Evolutionary conservation across 2,113 vertebrate genomes (phyloP).

Genomic region (Lamprotornis superbus): DNA sequence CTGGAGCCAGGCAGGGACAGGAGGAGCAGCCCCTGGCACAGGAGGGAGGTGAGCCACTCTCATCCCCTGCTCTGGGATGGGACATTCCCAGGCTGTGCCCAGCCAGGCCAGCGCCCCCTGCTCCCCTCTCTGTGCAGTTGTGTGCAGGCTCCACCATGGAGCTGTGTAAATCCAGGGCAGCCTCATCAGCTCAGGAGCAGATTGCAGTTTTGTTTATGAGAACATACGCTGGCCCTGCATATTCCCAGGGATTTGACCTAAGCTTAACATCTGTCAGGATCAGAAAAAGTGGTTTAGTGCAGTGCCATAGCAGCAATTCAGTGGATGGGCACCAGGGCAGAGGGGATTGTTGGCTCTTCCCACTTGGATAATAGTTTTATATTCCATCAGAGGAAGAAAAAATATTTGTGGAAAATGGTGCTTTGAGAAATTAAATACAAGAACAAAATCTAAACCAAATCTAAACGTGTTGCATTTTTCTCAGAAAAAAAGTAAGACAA

Average conservation of each 20-base stretch:
- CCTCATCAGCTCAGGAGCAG: slow-evolving; percentile 16
- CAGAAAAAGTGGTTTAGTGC: slow-evolving; percentile 3
- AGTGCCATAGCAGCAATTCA: not conserved
- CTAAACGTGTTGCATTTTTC: not conserved
- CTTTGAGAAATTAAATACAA: not conserved
- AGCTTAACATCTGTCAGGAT: slow-evolving; percentile 30
- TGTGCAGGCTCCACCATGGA: not conserved
- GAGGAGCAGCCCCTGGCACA: not conserved
- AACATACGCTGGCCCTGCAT: not conserved
- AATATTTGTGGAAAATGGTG: not conserved
- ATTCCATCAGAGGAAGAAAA: not conserved
- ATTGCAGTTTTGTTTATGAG: not conserved
- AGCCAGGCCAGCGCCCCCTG: not conserved
- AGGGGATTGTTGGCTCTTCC: not conserved
- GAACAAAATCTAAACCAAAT: not conserved
- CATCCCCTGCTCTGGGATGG: not conserved
- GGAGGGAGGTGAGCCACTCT: not conserved
- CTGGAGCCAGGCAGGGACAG: not conserved
- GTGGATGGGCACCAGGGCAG: not conserved
- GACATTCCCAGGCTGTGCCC: not conserved
- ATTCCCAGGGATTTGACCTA: slow-evolving; percentile 42
- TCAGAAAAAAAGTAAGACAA: not conserved
- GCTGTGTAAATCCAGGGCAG: slow-evolving; percentile 17
- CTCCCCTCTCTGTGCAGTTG: not conserved
- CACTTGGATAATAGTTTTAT: not conserved